phyloP scores from a whole-genome alignment of 2,113 vertebrate genomes.

The Actenoides hombroni region DNA sequence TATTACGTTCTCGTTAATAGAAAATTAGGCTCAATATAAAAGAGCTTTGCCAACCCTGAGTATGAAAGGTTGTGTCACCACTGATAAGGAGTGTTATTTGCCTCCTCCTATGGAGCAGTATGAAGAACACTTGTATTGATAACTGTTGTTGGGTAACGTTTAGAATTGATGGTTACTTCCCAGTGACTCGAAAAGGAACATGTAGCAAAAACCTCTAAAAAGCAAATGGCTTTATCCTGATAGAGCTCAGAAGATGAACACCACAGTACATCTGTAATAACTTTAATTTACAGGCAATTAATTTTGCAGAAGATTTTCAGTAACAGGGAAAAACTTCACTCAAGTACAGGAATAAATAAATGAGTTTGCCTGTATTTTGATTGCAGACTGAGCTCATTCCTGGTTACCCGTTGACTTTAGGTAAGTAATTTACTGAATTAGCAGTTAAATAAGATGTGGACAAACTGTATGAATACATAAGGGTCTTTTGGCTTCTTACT shows the following conservation, averaged over 20 bases:
- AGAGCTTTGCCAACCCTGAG: neutral
- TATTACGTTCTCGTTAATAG: neutral
- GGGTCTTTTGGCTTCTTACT: neutral
- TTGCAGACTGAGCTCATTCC: neutral
- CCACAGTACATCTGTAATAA: rapidly evolving
- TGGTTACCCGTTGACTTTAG: neutral
- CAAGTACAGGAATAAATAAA: neutral
- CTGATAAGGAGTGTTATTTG: neutral
- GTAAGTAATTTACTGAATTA: neutral
- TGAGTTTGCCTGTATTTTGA: neutral
- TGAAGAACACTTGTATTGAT: neutral
- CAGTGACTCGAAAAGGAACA: neutral
- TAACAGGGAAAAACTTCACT: neutral
- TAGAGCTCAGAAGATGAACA: neutral
- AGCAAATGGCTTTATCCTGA: neutral
- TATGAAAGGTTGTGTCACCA: neutral
- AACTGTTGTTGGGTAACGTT: neutral
- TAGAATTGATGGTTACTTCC: neutral
- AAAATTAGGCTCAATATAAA: neutral
- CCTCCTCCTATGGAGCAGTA: neutral
- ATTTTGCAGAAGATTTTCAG: neutral
- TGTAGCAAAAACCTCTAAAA: neutral
- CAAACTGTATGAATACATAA: neutral
- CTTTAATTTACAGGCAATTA: neutral
- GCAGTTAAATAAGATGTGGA: neutral